A percentile compares a stretch with the other conserved stretches of the same genome.
These are phyloP conservation scores for Euborellia annulipes DNA, from an alignment of 1,140 invertebrate species.

Conservation along the genomic window DNA sequence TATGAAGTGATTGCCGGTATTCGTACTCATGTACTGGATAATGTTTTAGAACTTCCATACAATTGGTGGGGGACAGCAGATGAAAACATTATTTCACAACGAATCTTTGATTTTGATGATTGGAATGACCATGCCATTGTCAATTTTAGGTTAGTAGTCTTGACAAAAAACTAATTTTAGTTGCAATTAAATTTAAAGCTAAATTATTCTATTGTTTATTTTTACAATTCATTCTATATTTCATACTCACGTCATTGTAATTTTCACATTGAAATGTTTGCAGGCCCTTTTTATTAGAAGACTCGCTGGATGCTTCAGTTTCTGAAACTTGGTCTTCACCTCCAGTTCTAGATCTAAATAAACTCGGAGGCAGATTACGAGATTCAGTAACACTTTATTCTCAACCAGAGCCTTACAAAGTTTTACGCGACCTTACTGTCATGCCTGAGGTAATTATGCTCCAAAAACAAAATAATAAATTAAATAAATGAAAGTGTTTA, in stretches of 20 bases:
- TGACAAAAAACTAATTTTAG: neutral
- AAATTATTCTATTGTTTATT: neutral
- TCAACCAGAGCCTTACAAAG: slow-evolving; percentile 55
- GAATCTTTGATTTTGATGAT: slow-evolving; percentile 98
- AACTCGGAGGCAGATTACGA: slow-evolving; percentile 69
- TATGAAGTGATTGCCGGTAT: slow-evolving; percentile 90
- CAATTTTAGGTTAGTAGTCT: slow-evolving; percentile 37
- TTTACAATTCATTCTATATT: neutral
- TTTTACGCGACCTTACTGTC: slow-evolving; percentile 86
- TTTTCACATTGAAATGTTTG: neutral
- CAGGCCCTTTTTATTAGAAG: slow-evolving; percentile 64
- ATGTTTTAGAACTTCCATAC: slow-evolving; percentile 69
- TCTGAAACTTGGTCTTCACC: slow-evolving; percentile 43
- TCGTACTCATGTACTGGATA: slow-evolving; percentile 71
- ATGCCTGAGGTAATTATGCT: slow-evolving; percentile 54
- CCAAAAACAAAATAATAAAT: neutral
- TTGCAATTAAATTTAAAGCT: neutral
- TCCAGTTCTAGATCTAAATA: slow-evolving; percentile 40
- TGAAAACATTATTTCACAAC: slow-evolving; percentile 51
- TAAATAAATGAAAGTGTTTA: neutral
- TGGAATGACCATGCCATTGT: slow-evolving; percentile 97
- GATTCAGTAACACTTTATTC: slow-evolving; percentile 52
- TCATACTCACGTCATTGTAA: neutral
- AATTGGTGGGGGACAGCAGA: slow-evolving; percentile 92
- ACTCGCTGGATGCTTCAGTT: slow-evolving; percentile 56